Evolutionary conservation across 2,888 invertebrate species (phyloP).

Genomic region (Sesia bembeciformis): DNA sequence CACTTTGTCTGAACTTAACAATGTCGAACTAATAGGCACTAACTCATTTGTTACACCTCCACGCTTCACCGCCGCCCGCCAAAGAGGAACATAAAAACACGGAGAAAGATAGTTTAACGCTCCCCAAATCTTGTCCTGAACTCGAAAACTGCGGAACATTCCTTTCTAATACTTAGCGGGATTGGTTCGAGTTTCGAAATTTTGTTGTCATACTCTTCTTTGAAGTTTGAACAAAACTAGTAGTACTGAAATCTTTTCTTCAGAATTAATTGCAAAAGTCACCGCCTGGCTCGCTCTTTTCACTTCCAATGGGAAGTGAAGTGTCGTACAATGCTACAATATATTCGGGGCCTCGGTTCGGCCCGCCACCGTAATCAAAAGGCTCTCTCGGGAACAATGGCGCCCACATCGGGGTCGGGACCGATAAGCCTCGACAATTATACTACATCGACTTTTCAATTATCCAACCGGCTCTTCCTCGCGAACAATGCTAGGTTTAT

Average conservation of each 20-base stretch:
- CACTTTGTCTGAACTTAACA: conserved; percentile 62
- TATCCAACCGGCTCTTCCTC: conserved; percentile 63
- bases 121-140: conserved; percentile 15
- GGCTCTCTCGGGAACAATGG: conserved; percentile 70
- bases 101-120: conserved; percentile 27
- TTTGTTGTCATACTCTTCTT: no score
- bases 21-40: conserved; percentile 65
- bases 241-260: not conserved
- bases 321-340: conserved; percentile 68
- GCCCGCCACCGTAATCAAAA: conserved; percentile 65
- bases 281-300: conserved; percentile 34
- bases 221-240: no score
- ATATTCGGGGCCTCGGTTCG: conserved; percentile 56
- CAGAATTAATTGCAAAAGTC: not conserved
- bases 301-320: conserved; percentile 58
- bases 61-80: conserved; percentile 53
- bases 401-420: conserved; percentile 66
- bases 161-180: no score
- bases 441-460: conserved; percentile 75
- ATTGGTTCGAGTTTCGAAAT: no score
- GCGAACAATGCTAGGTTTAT: conserved; percentile 68
- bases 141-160: not conserved
- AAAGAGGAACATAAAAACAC: conserved; percentile 45
- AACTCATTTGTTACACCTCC: conserved; percentile 62
- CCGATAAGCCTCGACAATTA: conserved; percentile 73